phyloP scores from a whole-genome alignment of 2,113 vertebrate genomes.

The Silurus meridionalis region DNA sequence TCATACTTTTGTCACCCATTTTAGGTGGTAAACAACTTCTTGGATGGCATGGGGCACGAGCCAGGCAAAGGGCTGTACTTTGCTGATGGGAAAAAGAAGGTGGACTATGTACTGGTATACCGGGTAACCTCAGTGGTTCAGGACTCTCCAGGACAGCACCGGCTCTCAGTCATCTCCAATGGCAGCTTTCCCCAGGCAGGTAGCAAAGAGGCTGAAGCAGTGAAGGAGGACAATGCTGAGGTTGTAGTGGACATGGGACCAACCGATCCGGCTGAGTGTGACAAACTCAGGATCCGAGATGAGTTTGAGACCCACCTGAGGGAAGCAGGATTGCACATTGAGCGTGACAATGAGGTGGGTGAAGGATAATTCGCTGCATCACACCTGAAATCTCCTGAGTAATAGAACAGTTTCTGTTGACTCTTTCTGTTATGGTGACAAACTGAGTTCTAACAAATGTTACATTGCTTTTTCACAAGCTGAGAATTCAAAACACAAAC shows the following conservation, averaged over 20 bases:
- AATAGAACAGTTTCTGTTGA: slow-evolving; percentile 42
- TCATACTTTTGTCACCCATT: slow-evolving; percentile 35
- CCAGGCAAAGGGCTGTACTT: slow-evolving; percentile 78
- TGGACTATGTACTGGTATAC: slow-evolving; percentile 89
- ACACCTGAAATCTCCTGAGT: slow-evolving; percentile 31
- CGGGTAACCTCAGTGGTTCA: slow-evolving; percentile 65
- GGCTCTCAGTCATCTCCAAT: slow-evolving; percentile 78
- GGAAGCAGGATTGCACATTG: slow-evolving; percentile 89
- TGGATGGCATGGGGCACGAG: slow-evolving; percentile 60
- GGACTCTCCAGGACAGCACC: slow-evolving; percentile 25
- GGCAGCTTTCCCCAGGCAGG: slow-evolving; percentile 73
- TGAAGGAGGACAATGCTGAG: slow-evolving; percentile 42
- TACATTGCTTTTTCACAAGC: slow-evolving; percentile 1
- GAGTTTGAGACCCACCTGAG: slow-evolving; percentile 86
- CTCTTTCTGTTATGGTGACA: slow-evolving; percentile 47
- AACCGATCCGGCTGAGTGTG: slow-evolving; percentile 78
- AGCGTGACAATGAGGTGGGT: slow-evolving; percentile 82
- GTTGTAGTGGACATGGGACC: slow-evolving; percentile 64
- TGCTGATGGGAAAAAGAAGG: slow-evolving; percentile 85
- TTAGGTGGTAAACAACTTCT: slow-evolving; percentile 79
- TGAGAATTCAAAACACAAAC: background rate
- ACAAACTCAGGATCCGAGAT: slow-evolving; percentile 81
- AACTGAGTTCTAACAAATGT: slow-evolving; percentile 19
- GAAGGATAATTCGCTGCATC: slow-evolving; percentile 59
- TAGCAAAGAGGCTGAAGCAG: slow-evolving; percentile 36